Conservation (phyloP, 2,888 invertebrate genomes). For the Sinelater perroti region DNA sequence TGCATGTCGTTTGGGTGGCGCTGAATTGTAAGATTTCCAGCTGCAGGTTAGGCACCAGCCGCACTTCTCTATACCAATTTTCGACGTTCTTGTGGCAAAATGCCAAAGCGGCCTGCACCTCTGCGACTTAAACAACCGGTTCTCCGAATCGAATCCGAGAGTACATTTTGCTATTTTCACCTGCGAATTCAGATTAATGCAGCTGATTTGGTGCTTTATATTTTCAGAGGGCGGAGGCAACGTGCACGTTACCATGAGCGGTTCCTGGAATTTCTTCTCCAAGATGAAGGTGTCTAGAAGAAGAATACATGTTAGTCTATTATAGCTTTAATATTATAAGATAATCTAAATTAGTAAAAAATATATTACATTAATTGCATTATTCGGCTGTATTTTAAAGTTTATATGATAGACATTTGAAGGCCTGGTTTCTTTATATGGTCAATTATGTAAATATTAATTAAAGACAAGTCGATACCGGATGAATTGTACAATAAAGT, state of each 20-base stretch:
- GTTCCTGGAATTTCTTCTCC: conserved; percentile 70
- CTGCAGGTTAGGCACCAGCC: conserved; percentile 51
- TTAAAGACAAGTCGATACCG: too few species aligned
- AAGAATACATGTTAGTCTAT: conserved; percentile 22
- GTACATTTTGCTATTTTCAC: conserved; percentile 68
- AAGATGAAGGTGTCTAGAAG: conserved; percentile 65
- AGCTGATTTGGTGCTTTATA: conserved; percentile 63
- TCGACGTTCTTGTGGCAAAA: conserved; percentile 72
- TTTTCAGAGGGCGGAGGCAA: conserved; percentile 65
- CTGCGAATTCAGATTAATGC: conserved; percentile 65
- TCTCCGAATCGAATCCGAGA: conserved; percentile 70
- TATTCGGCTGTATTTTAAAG: too few species aligned
- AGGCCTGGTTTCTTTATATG: too few species aligned
- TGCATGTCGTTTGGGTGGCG: conserved; percentile 24
- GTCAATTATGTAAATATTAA: too few species aligned
- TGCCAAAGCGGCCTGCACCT: conserved; percentile 70
- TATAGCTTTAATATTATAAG: too few species aligned
- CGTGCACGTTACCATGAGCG: conserved; percentile 72
- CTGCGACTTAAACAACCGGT: conserved; percentile 70
- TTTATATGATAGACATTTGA: too few species aligned
- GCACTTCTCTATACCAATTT: conserved; percentile 70
- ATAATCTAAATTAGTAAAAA: too few species aligned
- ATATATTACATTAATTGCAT: too few species aligned
- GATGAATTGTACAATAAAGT: too few species aligned
- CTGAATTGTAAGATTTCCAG: conserved; percentile 18